Evolutionary conservation across 2,888 invertebrate genomes (phyloP).

Genomic region (Lymantria monacha): DNA sequence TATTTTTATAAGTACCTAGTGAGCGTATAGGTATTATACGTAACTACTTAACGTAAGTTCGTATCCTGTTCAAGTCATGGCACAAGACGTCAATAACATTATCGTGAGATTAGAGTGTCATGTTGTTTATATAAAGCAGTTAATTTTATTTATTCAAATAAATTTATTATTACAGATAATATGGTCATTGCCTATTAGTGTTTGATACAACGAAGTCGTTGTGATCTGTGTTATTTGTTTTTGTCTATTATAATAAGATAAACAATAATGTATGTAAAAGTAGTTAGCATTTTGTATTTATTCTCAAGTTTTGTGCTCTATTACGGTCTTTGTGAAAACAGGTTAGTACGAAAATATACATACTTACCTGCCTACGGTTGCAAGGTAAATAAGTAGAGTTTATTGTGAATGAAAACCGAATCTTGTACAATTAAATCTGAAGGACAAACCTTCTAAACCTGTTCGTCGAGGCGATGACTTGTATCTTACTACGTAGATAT

Average conservation of each 20-base stretch:
- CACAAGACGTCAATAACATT: constrained; percentile 58
- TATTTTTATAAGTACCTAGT: not conserved
- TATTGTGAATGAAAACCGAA: not conserved
- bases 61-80: constrained; percentile 22
- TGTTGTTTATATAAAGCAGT: constrained; percentile 43
- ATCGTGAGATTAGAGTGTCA: constrained; percentile 59
- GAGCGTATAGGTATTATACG: not conserved
- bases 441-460: not conserved
- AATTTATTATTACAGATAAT: constrained; percentile 21
- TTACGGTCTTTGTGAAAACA: constrained; percentile 30
- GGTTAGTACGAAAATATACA: constrained; percentile 28
- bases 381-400: too few species aligned
- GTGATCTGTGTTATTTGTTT: constrained; percentile 7
- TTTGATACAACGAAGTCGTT: constrained; percentile 17
- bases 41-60: too few species aligned
- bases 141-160: constrained; percentile 29
- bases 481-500: too few species aligned
- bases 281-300: constrained; percentile 19
- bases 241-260: not conserved
- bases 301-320: constrained; percentile 25
- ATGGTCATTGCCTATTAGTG: constrained; percentile 17
- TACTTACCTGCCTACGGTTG: not conserved
- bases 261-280: constrained; percentile 24
- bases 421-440: not conserved
- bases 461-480: too few species aligned